A percentile compares a stretch with the other conserved stretches of the same genome.
Evolutionary conservation across 2,888 invertebrate genomes (phyloP).

Genomic region (Himalopsyche kuldschensis): DNA sequence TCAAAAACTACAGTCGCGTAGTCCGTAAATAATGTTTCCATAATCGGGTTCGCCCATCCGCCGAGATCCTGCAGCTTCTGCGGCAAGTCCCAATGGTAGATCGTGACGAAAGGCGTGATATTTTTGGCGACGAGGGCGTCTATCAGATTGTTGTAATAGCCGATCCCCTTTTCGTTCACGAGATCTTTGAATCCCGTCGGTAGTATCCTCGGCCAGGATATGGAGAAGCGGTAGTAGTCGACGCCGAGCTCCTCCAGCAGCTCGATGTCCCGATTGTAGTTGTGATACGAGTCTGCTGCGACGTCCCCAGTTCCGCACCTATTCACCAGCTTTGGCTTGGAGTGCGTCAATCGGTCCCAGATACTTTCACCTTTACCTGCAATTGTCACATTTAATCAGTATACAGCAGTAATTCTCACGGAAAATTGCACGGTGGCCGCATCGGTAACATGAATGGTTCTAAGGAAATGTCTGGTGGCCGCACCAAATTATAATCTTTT

Average conservation of each 20-base stretch:
- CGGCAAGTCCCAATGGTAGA: conserved; percentile 71
- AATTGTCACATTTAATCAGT: too few relatives aligned
- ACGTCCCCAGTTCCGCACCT: conserved; percentile 55
- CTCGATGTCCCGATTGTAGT: conserved; percentile 51
- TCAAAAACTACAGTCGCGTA: conserved; percentile 48
- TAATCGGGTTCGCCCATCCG: conserved; percentile 57
- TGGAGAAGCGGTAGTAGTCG: conserved; percentile 52
- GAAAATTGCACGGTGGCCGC: too few relatives aligned
- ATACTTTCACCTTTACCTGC: conserved; percentile 52
- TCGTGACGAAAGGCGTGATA: conserved; percentile 64
- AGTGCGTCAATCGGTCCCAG: conserved; percentile 48
- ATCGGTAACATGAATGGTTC: too few relatives aligned
- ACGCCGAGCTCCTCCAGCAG: conserved; percentile 45
- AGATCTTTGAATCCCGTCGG: conserved; percentile 41
- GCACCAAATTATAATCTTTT: too few relatives aligned
- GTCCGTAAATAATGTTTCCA: conserved; percentile 58
- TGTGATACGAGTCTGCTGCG: conserved; percentile 62
- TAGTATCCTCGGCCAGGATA: conserved; percentile 60
- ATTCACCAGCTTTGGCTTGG: not conserved
- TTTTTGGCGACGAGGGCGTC: conserved; percentile 55
- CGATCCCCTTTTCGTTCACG: conserved; percentile 49
- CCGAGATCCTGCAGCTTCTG: conserved; percentile 60
- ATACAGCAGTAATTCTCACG: too few relatives aligned
- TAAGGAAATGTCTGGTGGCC: too few relatives aligned
- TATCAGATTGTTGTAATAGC: conserved; percentile 65